A percentile compares a stretch with the other conserved stretches of the same genome.
These are phyloP conservation scores for Escarpia spicata DNA, from an alignment of 2,888 invertebrate species.

Conservation along the genomic window DNA sequence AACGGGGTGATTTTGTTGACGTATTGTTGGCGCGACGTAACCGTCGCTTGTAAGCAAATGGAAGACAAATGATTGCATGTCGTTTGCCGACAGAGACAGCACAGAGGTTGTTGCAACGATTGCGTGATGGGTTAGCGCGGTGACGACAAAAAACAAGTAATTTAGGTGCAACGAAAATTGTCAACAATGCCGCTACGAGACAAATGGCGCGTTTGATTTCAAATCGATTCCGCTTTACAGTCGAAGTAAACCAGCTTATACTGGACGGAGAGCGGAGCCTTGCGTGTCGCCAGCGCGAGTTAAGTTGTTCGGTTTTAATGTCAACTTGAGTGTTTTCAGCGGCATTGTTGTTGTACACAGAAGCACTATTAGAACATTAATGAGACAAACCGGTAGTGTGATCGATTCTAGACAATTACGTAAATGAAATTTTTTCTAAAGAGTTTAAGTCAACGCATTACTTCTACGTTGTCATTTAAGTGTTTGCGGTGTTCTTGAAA, in stretches of 20 bases:
- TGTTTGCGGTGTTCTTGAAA: background rate
- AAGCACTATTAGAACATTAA: background rate
- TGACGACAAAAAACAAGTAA: background rate
- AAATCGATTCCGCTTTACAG: background rate
- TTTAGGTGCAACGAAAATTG: background rate
- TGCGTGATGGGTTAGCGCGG: background rate
- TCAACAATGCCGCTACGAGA: background rate
- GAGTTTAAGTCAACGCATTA: too few species aligned
- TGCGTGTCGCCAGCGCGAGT: background rate
- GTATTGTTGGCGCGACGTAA: background rate
- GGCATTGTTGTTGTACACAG: background rate
- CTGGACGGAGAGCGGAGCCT: background rate
- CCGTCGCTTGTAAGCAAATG: background rate
- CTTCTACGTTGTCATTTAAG: too few species aligned
- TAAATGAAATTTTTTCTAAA: background rate
- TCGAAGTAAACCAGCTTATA: background rate
- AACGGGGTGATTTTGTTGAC: background rate
- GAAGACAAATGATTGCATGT: slow-evolving; percentile 11
- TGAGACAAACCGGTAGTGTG: background rate
- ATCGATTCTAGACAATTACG: background rate
- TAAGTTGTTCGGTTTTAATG: slow-evolving; percentile 10
- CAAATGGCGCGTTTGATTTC: slow-evolving; percentile 7
- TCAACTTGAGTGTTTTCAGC: background rate
- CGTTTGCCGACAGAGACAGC: background rate
- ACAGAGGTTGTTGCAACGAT: background rate